A percentile compares a stretch with the other conserved stretches of the same genome.
Evolutionary conservation across 2,888 invertebrate species (phyloP).

Genomic region (Dysmachus trigonus): DNA sequence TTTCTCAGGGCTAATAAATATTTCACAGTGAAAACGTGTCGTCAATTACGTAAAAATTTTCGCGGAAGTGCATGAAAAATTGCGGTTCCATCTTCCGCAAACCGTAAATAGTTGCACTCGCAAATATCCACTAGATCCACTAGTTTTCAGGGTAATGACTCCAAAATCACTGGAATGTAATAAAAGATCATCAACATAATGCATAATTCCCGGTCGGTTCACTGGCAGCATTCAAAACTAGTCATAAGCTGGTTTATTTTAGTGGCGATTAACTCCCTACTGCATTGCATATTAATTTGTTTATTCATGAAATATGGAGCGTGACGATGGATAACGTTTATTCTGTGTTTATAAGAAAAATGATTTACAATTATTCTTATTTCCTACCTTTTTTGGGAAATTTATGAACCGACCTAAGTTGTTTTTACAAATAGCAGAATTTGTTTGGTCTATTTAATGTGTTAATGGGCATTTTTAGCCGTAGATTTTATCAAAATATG

Average conservation of each 20-base stretch:
- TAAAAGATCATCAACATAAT: background rate
- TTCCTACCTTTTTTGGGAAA: background rate
- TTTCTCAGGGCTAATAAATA: background rate
- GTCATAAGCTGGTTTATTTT: background rate
- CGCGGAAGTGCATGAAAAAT: background rate
- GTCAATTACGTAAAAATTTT: background rate
- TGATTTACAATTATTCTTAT: background rate
- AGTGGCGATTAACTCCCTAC: background rate
- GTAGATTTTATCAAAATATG: background rate
- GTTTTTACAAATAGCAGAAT: background rate
- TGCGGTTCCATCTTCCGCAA: background rate
- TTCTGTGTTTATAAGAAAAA: background rate
- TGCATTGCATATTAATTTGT: background rate
- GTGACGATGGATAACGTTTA: background rate
- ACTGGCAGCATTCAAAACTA: background rate
- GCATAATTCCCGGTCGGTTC: background rate
- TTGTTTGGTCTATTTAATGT: background rate
- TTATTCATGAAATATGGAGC: background rate
- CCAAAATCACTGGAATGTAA: constrained; percentile 4
- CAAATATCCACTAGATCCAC: background rate
- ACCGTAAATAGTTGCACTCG: background rate
- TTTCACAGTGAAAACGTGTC: background rate
- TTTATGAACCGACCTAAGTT: background rate
- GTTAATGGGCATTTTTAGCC: background rate
- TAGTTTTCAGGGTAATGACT: background rate